Base-by-base conservation (phyloP, 2,888 invertebrate species). In the Eupithecia subumbrata region DNA sequence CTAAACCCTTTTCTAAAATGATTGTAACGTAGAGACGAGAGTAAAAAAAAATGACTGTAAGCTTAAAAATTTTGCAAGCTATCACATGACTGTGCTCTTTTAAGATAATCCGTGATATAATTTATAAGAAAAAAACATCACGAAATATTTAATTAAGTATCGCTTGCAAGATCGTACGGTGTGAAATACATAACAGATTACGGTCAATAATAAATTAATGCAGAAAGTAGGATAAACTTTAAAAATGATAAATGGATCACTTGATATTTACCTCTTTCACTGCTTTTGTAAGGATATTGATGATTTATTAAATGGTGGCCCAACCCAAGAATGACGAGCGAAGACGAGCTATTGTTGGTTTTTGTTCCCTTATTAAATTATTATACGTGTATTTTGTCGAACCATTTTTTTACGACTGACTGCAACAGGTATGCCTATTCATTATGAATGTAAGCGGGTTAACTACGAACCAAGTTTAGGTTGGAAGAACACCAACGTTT, bases 171-270 rank as follows among this genome's bases (percentile, higher is more conserved):
- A 56, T 30, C 64, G 43, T 72, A 74, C 66, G 68, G 69, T 69
- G 37, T 60, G 70, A 16, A 45, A 73, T 45, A 71, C 71, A 66
- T 22, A 60, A 60, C 60, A 25, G 68, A 45, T 75, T 76, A 77
- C 45, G 71, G 76, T n/a, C 40, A 69, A 72, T 71, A 73, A 25
- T 60, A 25, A 43, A 75, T 76, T 71, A 78, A 34, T 30, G 34
- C 37, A 70, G 66, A 77, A 52, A 72, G 18, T 69, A 74, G 70
- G 79, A 82, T 82, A 77, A 80, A 80, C 79, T 83, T 78, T 82
- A 82, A 82, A 78, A 79, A 81, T 72, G 81, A 25, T 60, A 60
- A 30, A 60, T 60, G 60, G 78, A 77, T 56, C 64, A 74, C 68
- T 48, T 69, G 72, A 63, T 66, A 25, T 74, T 77, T 76, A 66